Conservation (phyloP, 2,888 invertebrate genomes). For the Noctua comes region DNA sequence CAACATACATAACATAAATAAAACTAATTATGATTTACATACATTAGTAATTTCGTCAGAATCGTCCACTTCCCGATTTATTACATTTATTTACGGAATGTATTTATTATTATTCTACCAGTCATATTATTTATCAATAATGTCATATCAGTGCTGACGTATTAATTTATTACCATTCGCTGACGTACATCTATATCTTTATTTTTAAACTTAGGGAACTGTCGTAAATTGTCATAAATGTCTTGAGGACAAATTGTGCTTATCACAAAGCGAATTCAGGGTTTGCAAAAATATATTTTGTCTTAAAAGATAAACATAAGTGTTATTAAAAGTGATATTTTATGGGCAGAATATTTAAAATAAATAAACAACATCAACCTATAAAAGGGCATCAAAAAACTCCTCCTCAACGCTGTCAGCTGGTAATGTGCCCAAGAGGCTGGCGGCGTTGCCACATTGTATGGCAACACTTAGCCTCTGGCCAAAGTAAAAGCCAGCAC, state of each 20-base stretch:
- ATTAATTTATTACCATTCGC: constrained; percentile 20
- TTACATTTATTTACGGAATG: constrained; percentile 11
- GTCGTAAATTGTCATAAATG: not conserved
- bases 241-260: not conserved
- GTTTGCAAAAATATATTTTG: not conserved
- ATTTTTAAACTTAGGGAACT: constrained; percentile 34
- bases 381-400: too few species aligned
- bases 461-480: too few species aligned
- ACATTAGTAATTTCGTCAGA: constrained; percentile 23
- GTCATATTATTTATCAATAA: constrained; percentile 26
- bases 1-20: not conserved
- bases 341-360: not conserved
- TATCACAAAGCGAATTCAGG: not conserved
- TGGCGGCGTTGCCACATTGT: too few species aligned
- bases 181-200: constrained; percentile 34
- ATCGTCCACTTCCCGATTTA: constrained; percentile 26
- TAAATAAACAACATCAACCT: too few species aligned
- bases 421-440: too few species aligned
- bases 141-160: constrained; percentile 37
- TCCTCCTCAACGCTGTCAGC: too few species aligned
- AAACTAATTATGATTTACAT: not conserved
- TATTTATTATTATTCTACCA: constrained; percentile 27
- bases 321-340: not conserved
- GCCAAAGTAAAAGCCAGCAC: too few species aligned
- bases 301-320: too few species aligned